Evolutionary conservation across 2,888 invertebrate species (phyloP).

Genomic region (Hylaea fasciaria): DNA sequence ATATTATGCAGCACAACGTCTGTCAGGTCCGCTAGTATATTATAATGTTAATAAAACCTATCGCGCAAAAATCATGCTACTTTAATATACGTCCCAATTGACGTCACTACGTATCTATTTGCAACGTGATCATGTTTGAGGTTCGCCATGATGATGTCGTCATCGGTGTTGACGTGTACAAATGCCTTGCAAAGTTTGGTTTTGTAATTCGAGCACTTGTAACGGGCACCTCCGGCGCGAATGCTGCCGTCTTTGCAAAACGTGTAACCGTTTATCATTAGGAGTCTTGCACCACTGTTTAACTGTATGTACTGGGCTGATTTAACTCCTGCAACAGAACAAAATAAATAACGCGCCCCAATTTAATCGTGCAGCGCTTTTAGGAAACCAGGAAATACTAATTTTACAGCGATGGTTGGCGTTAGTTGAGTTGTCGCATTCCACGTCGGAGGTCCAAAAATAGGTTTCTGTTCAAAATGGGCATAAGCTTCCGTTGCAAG

Average conservation of each 20-base stretch:
- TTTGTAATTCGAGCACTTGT: constrained; percentile 32
- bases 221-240: neutral
- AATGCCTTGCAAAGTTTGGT: constrained; percentile 34
- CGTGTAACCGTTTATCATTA: constrained; percentile 33
- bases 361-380: neutral
- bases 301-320: constrained; percentile 18
- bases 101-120: neutral
- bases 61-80: neutral
- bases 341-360: neutral
- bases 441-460: no score
- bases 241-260: constrained; percentile 18
- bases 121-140: constrained; percentile 16
- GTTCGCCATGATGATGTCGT: neutral
- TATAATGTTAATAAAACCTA: no score
- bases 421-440: no score
- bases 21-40: no score
- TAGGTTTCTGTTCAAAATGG: no score
- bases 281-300: constrained; percentile 29
- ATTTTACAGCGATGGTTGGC: no score
- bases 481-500: no score
- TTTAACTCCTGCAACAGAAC: neutral
- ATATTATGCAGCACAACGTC: no score
- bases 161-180: constrained; percentile 16
- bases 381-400: neutral
- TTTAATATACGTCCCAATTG: neutral